Evolutionary conservation across 2,797 vertebrate species (phyloP).

Genomic region (Picus viridis): DNA sequence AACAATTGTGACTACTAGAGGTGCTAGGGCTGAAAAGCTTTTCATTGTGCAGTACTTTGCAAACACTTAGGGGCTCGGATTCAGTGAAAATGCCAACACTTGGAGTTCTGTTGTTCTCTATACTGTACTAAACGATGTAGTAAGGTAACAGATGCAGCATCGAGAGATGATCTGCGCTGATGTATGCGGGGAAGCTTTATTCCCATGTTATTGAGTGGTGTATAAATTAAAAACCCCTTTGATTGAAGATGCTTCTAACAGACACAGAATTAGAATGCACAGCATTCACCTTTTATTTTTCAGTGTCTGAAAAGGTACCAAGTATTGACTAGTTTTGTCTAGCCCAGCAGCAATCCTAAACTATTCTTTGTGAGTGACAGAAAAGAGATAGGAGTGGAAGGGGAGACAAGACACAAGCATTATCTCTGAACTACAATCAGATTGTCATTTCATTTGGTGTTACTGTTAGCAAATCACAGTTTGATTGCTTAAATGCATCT

Average conservation of each 20-base stretch:
- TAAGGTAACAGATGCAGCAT: neutral
- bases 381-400: neutral
- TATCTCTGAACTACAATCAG: neutral
- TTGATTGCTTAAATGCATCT: constrained; percentile 12
- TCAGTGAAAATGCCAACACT: neutral
- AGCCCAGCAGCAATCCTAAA: neutral
- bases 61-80: neutral
- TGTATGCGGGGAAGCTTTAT: neutral
- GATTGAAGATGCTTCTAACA: neutral
- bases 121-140: neutral
- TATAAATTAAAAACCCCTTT: neutral
- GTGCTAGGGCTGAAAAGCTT: neutral
- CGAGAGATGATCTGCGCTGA: neutral
- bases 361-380: neutral
- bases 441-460: neutral
- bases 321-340: neutral
- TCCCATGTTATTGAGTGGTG: neutral
- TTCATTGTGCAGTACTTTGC: neutral
- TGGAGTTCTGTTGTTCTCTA: neutral
- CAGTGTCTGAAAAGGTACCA: neutral
- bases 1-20: neutral
- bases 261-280: neutral
- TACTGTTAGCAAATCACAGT: neutral
- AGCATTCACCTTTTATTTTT: neutral
- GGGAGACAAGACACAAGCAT: fast-evolving